These are phyloP conservation scores for Phylloscopus whistleri DNA, from an alignment of 2,113 vertebrate species.

Conservation along the genomic window DNA sequence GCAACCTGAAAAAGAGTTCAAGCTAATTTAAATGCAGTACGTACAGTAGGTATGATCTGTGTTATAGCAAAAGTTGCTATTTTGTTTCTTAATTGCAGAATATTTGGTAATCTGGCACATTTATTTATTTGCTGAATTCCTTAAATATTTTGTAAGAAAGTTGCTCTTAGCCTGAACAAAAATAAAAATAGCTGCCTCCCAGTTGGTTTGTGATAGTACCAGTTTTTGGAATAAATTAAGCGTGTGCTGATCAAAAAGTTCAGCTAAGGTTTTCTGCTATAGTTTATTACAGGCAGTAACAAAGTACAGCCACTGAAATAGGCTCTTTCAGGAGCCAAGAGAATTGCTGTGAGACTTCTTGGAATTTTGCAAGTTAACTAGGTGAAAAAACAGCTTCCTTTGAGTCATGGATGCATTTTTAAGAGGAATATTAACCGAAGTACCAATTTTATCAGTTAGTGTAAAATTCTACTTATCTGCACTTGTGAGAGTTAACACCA, in stretches of 20 bases:
- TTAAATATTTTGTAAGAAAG: neutral
- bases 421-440: neutral
- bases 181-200: neutral
- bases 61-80: neutral
- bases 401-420: neutral
- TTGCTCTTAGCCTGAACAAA: neutral
- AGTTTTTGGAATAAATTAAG: neutral
- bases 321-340: neutral
- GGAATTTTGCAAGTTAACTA: neutral
- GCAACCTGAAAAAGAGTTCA: neutral
- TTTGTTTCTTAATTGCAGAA: neutral
- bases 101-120: neutral
- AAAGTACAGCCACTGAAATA: neutral
- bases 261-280: neutral
- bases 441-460: neutral
- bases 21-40: slow-evolving; percentile 56
- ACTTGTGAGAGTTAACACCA: neutral
- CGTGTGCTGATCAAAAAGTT: neutral
- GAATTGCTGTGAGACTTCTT: neutral
- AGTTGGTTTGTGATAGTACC: neutral
- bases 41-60: slow-evolving; percentile 55
- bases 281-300: neutral
- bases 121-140: neutral
- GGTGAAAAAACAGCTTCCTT: neutral
- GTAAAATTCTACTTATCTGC: neutral